phyloP scores from a whole-genome alignment of 2,888 invertebrate species.

The Ormyrus thymus region DNA sequence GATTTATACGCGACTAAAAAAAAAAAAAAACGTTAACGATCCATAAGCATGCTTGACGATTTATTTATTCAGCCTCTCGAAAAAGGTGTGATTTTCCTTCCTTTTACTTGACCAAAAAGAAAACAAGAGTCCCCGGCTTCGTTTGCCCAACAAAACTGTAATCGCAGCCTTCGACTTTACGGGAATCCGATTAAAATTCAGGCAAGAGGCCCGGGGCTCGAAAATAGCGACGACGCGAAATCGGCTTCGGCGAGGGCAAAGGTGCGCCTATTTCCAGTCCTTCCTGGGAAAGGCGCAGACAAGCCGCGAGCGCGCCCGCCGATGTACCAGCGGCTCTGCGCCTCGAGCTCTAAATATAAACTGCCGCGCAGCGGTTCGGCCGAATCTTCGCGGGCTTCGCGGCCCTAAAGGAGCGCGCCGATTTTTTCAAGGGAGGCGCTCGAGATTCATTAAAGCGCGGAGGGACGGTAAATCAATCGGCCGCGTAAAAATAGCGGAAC shows the following conservation, averaged over 20 bases:
- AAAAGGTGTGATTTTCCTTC: too few species aligned
- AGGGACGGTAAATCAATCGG: constrained; percentile 14
- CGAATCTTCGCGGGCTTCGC: constrained; percentile 19
- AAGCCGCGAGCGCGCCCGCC: neutral
- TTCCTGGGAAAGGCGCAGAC: constrained; percentile 42
- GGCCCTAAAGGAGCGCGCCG: neutral
- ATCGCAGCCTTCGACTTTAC: neutral
- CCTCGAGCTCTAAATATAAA: constrained; percentile 45
- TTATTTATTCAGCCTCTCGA: too few species aligned
- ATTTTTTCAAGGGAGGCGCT: constrained; percentile 23
- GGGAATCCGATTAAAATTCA: neutral
- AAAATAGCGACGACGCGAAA: constrained; percentile 10
- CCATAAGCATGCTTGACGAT: too few species aligned
- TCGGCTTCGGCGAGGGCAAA: constrained; percentile 35
- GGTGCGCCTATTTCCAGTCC: constrained; percentile 50
- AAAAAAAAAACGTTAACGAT: too few species aligned
- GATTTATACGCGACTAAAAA: too few species aligned
- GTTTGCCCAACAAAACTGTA: too few species aligned
- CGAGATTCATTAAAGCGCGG: constrained; percentile 22
- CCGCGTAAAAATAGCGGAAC: constrained; percentile 1
- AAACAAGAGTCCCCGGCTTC: too few species aligned
- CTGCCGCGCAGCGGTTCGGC: neutral
- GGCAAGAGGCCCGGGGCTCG: neutral
- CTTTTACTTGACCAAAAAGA: too few species aligned
- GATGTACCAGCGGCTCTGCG: neutral